Evolutionary conservation across 1,140 invertebrate species (phyloP), one percentile per base, ranked within the genome.

Genomic region (Scaptodrosophila lebanonensis): DNA sequence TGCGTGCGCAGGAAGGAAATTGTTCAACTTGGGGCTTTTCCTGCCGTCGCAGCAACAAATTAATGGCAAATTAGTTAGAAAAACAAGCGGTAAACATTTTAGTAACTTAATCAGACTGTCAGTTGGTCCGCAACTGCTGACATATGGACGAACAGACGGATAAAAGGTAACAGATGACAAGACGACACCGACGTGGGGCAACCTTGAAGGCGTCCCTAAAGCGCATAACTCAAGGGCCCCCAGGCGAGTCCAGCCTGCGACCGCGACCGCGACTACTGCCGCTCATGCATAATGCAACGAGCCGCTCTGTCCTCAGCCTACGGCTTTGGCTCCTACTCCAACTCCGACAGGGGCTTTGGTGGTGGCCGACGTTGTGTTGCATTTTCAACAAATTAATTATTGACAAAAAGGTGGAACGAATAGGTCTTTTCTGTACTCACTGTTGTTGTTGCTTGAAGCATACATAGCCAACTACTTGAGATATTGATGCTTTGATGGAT

Each of bases 311-410:
- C 45, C 57, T 62, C 42, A 52, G 20, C 25, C n/a, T 11, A n/a
- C 16, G 20, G 6, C 42, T 20, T 27, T 20, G n/a, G 20, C 13
- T 42, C 29, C 29, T 13, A 51, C 9, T 27, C 9, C 16, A 33
- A 12, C 27, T 15, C 39, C 39, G 33, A 8, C 16, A 47, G 35
- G 17, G 40, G 45, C 72, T 66, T 61, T 68, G 60, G 59, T 66
- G 73, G 73, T 79, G 73, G 68, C 68, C 73, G 27, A 47, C 60
- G 50, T 61, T 67, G 69, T 66, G 53, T 69, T 82, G 65, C 65
- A 83, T 82, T 79, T 79, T 82, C 65, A 79, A 79, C 75, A 79
- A 79, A 82, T 79, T 82, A 79, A 79, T 79, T 79, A 79, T 79
- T 75, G 65, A 66, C 69, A 67, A 82, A 66, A 79, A 82, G 56